Base-by-base conservation (phyloP, 2,113 vertebrate genomes). In the Percina caprodes region DNA sequence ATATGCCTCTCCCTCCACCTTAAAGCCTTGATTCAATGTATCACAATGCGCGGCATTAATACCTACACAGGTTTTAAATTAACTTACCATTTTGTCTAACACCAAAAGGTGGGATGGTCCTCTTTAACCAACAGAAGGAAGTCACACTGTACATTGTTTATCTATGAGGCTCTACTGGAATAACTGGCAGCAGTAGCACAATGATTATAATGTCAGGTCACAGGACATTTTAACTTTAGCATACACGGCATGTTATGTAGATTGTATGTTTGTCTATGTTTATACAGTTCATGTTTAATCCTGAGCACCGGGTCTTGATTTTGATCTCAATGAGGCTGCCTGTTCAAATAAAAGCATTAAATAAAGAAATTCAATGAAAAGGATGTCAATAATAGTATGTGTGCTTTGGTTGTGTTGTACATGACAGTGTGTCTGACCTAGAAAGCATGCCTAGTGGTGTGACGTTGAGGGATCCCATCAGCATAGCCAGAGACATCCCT, bases 401-500 rank as follows among this genome's bases (percentile, higher is more conserved):
- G 49, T 33, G 67, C 24, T 55, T 13, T 33, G 18, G 30, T 66
- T 24, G 48, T 49, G 7, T 59, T 2, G 10, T 5, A 26, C 59
- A 61, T 24, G 4, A 61, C 24, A 48, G 21, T 3, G 51, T 49
- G 59, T 68, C 95, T 95, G 95, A 99, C 98, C 98, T 97, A 95
- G 98, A 99, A 61, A 99, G 97, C 98, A 99, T 99, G 91, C 98
- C 98, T 87, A 99, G 94, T 74, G 98, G 98, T 91, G 98, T 99
- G 94, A 99, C 98, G 94, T 99, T 99, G 91, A 99, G 96, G 52
- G 98, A 99, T 93, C 98, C 98, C 98, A 99, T 99, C 93, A 99
- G 95, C 98, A 99, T 99, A 69, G 98, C 98, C 89, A 99, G 94
- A 89, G 98, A 98, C 98, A 99, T 99, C 87, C 98, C 98, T 74